These are phyloP conservation scores for Teinopalpus imperialis DNA, from an alignment of 2,888 invertebrate species.

Conservation along the genomic window DNA sequence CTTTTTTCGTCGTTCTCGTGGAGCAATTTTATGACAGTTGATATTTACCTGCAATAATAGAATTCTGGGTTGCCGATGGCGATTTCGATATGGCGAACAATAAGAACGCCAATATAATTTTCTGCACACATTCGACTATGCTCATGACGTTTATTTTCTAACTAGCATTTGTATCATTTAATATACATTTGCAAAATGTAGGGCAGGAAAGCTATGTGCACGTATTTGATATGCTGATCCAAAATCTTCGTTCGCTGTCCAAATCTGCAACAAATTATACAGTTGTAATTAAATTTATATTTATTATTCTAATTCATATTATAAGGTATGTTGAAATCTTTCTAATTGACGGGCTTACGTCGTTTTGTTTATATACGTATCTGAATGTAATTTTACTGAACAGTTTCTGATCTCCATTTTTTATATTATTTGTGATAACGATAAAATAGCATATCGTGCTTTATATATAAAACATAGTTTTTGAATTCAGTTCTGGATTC, in stretches of 20 bases:
- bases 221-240: slow-evolving; percentile 13
- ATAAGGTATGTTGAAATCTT: too few relatives aligned
- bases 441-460: too few relatives aligned
- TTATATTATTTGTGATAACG: too few relatives aligned
- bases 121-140: slow-evolving; percentile 53
- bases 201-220: not conserved
- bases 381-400: too few relatives aligned
- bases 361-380: too few relatives aligned
- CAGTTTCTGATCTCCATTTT: too few relatives aligned
- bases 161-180: slow-evolving; percentile 42
- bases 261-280: slow-evolving; percentile 60
- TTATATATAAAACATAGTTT: too few relatives aligned
- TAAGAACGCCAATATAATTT: slow-evolving; percentile 56
- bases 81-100: slow-evolving; percentile 56
- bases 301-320: too few relatives aligned
- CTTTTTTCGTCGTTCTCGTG: too few relatives aligned
- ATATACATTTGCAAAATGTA: slow-evolving; percentile 4
- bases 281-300: not conserved
- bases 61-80: slow-evolving; percentile 66
- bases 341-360: too few relatives aligned
- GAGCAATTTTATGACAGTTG: not conserved
- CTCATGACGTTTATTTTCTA: slow-evolving; percentile 65
- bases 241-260: slow-evolving; percentile 36
- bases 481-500: too few relatives aligned
- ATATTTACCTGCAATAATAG: slow-evolving; percentile 57